Evolutionary conservation across 2,113 vertebrate species (phyloP).

Genomic region (Rhea americana): DNA sequence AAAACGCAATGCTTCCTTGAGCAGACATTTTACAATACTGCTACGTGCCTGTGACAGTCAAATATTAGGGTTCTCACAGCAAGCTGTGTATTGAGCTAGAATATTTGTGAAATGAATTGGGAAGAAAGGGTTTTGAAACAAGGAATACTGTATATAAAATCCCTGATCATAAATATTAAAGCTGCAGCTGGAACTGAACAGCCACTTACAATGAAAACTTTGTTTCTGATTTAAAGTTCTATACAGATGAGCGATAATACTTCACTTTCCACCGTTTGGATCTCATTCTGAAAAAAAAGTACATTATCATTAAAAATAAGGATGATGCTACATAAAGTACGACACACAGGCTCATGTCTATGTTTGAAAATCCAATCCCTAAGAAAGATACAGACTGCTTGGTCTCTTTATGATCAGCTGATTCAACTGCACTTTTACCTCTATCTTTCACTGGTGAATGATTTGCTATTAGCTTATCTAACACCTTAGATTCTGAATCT

Average conservation of each 20-base stretch:
- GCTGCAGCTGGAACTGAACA: conserved; percentile 16
- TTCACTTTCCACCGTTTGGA: conserved; percentile 85
- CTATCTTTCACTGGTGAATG: not conserved
- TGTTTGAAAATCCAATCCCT: conserved; percentile 87
- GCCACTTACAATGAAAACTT: not conserved
- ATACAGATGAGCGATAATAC: conserved; percentile 76
- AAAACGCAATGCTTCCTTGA: not conserved
- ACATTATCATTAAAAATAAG: conserved; percentile 92
- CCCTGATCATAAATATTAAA: conserved; percentile 68
- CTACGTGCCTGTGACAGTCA: not conserved
- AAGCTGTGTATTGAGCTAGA: not conserved
- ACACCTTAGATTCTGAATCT: not conserved
- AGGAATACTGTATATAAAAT: conserved; percentile 51
- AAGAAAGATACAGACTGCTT: conserved; percentile 76
- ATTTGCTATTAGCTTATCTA: not conserved
- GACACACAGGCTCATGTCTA: conserved; percentile 97
- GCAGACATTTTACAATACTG: not conserved
- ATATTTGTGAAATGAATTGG: not conserved
- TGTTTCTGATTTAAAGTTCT: not conserved
- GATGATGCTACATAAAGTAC: conserved; percentile 88
- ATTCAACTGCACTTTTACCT: not conserved
- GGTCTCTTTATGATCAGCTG: not conserved
- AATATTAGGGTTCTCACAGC: not conserved
- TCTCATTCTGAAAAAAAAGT: conserved; percentile 90
- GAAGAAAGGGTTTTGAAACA: not conserved